phyloP scores from a whole-genome alignment of 1,140 invertebrate genomes.

The Drosophila pruinosa region DNA sequence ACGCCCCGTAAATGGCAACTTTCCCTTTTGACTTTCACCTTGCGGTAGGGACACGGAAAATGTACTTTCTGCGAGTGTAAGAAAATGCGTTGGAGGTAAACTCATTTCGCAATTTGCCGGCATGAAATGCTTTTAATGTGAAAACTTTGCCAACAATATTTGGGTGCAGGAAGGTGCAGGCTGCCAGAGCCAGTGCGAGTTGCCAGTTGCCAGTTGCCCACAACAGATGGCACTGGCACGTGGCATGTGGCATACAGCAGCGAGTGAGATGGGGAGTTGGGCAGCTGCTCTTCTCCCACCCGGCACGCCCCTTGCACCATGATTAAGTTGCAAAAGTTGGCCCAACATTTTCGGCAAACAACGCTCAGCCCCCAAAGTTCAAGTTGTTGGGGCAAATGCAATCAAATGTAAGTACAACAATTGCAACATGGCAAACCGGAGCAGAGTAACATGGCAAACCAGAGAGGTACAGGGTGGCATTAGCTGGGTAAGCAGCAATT shows the following conservation, averaged over 20 bases:
- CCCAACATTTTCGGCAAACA: conserved; percentile 47
- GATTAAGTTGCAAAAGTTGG: conserved; percentile 73
- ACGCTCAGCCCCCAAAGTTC: conserved; percentile 38
- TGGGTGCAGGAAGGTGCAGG: conserved; percentile 39
- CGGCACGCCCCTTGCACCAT: conserved; percentile 30
- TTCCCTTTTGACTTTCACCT: conserved; percentile 20
- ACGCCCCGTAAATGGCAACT: conserved; percentile 20
- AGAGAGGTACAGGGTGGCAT: background rate
- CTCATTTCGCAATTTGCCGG: conserved; percentile 75
- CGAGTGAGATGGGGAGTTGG: too few relatives aligned
- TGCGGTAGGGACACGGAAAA: background rate
- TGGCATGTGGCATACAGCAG: conserved; percentile 49
- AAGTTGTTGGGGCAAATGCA: conserved; percentile 63
- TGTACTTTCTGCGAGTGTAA: conserved; percentile 4
- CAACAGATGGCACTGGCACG: conserved; percentile 5
- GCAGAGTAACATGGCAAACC: conserved; percentile 9
- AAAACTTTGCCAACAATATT: conserved; percentile 73
- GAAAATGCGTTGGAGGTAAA: conserved; percentile 50
- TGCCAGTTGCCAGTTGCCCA: conserved; percentile 18
- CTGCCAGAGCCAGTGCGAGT: conserved; percentile 33
- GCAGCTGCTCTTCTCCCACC: background rate
- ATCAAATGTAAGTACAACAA: conserved; percentile 62
- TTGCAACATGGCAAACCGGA: conserved; percentile 25
- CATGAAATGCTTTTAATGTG: conserved; percentile 75
- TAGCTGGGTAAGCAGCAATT: background rate